These are phyloP conservation scores for Chrysopa pallens DNA, from an alignment of 1,140 invertebrate species.

Conservation along the genomic window DNA sequence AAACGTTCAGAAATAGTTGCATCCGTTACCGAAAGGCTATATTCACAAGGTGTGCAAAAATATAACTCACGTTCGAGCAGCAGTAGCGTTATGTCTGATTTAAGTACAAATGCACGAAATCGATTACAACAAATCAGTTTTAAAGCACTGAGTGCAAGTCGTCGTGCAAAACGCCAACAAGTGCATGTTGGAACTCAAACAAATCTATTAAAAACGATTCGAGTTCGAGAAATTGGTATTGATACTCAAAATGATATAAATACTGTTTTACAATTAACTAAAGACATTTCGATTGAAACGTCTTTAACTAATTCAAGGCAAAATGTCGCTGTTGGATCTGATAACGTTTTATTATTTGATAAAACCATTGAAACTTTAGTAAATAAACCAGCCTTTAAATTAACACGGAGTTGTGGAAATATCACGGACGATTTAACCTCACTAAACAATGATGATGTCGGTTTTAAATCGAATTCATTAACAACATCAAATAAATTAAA, in stretches of 20 bases:
- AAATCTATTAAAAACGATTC: constrained; percentile 23
- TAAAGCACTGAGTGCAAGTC: constrained; percentile 32
- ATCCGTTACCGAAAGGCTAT: constrained; percentile 46
- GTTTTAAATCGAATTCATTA: constrained; percentile 19
- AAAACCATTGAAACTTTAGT: constrained; percentile 18
- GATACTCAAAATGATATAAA: constrained; percentile 30
- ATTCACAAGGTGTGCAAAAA: constrained; percentile 24
- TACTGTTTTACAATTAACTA: constrained; percentile 17
- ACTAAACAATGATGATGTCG: constrained; percentile 14
- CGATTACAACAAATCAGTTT: constrained; percentile 32
- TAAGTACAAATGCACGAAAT: constrained; percentile 31
- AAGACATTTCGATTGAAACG: constrained; percentile 14
- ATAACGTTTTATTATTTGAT: constrained; percentile 11
- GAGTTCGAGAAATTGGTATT: constrained; percentile 35
- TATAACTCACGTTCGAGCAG: constrained; percentile 20
- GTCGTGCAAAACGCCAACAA: constrained; percentile 25
- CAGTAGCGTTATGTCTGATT: constrained; percentile 24
- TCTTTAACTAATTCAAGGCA: background rate
- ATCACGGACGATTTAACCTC: constrained; percentile 13
- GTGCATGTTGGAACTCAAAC: constrained; percentile 40
- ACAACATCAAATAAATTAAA: constrained; percentile 18
- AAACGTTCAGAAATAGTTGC: constrained; percentile 41
- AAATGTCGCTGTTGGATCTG: constrained; percentile 2
- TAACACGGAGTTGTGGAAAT: constrained; percentile 21
- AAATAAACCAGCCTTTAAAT: constrained; percentile 18